These are phyloP conservation scores for Deroplatys truncata DNA, from an alignment of 2,888 invertebrate genomes.

Conservation along the genomic window DNA sequence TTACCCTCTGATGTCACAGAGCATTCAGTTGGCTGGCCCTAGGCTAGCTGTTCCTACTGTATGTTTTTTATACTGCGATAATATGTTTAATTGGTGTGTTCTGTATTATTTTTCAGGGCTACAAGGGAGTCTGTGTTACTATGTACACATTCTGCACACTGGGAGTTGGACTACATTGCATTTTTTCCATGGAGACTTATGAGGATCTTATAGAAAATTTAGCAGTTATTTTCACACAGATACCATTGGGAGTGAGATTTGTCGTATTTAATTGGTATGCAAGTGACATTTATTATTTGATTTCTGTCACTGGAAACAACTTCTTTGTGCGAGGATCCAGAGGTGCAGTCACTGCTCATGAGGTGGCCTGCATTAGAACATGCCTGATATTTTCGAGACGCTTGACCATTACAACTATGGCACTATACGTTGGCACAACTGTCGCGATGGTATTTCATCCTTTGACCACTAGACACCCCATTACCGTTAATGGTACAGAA, in stretches of 20 bases:
- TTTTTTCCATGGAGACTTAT: neutral
- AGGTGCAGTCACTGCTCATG: neutral
- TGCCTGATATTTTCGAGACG: neutral
- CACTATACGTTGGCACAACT: neutral
- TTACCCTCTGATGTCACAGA: no score
- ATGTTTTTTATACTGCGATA: no score
- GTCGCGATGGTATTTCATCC: neutral
- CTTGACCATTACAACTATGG: neutral
- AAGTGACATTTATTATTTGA: neutral
- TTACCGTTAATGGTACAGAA: neutral
- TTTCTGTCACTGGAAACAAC: neutral
- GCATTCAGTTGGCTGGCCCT: no score
- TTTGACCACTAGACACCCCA: neutral
- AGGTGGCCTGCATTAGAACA: neutral
- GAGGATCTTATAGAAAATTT: neutral
- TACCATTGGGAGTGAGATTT: neutral
- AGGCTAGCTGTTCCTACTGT: no score
- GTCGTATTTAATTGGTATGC: neutral
- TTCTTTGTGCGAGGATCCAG: neutral
- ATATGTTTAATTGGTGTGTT: neutral
- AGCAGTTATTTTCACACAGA: neutral
- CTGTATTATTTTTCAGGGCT: neutral
- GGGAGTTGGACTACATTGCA: neutral
- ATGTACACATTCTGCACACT: neutral
- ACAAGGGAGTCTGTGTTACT: neutral